These are phyloP conservation scores for Cryptoblepharus egeriae DNA, from an alignment of 2,797 vertebrate genomes.

Conservation along the genomic window DNA sequence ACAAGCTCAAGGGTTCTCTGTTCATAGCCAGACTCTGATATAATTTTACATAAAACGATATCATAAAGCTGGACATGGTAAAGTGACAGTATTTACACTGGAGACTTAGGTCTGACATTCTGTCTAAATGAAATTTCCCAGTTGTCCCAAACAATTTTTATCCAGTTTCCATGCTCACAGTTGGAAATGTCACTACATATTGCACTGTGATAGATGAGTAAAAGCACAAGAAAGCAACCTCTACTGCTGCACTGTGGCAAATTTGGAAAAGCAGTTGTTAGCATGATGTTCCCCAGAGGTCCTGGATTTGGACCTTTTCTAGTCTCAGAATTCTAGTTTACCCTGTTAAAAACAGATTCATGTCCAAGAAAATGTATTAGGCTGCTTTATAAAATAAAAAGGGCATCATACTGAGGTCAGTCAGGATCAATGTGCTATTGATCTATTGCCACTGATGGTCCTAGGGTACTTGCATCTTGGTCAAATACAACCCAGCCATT, in stretches of 20 bases:
- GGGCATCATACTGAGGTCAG: neutral
- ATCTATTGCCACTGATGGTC: neutral
- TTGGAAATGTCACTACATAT: conserved; percentile 72
- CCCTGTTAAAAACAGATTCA: neutral
- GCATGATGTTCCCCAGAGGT: neutral
- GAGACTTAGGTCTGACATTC: conserved; percentile 72
- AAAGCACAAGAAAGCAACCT: conserved; percentile 61
- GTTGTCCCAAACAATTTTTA: conserved; percentile 77
- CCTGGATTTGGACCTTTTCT: neutral
- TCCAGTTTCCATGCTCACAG: conserved; percentile 72
- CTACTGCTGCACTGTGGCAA: conserved; percentile 35
- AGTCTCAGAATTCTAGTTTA: neutral
- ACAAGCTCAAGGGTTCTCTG: conserved; percentile 41
- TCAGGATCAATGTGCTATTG: neutral
- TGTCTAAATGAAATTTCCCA: conserved; percentile 79
- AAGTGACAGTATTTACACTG: conserved; percentile 70
- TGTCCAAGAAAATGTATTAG: neutral
- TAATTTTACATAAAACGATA: conserved; percentile 73
- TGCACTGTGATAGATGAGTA: conserved; percentile 71
- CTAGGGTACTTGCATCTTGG: no score
- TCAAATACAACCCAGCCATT: no score
- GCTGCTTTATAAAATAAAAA: neutral
- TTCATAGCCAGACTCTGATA: conserved; percentile 64
- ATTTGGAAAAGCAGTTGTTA: conserved; percentile 47
- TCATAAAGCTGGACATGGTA: conserved; percentile 64